Evolutionary conservation across 2,888 invertebrate species (phyloP).

Genomic region (Phasia obesa): DNA sequence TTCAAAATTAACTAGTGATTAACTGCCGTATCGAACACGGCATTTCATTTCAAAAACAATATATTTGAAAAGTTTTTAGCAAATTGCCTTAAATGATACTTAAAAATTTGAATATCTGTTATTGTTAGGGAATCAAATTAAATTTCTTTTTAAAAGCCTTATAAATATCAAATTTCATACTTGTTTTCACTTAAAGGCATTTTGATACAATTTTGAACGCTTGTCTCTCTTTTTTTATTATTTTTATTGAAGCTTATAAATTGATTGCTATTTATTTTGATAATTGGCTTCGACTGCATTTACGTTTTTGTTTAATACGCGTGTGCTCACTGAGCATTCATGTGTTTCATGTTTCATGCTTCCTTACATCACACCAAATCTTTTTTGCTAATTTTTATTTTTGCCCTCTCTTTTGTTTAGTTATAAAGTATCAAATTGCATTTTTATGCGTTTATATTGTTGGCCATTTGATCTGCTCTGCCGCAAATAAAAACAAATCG

Average conservation of each 20-base stretch:
- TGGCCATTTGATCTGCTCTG: conserved; percentile 36
- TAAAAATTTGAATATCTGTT: not conserved
- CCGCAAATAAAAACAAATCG: conserved; percentile 32
- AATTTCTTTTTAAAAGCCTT: conserved; percentile 71
- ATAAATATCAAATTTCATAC: conserved; percentile 74
- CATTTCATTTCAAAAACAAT: not conserved
- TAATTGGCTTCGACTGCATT: conserved; percentile 76
- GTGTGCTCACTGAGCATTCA: conserved; percentile 45
- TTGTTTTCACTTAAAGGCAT: conserved; percentile 33
- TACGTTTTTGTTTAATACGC: conserved; percentile 42
- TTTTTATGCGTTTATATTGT: conserved; percentile 28
- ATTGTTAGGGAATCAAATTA: conserved; percentile 43
- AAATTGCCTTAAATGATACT: conserved; percentile 54
- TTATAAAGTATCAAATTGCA: conserved; percentile 62
- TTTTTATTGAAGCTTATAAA: conserved; percentile 71
- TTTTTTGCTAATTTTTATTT: not conserved
- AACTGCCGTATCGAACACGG: conserved; percentile 8
- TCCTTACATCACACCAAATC: conserved; percentile 64
- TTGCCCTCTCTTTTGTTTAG: conserved; percentile 19
- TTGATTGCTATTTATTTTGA: conserved; percentile 79
- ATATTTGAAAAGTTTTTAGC: conserved; percentile 56
- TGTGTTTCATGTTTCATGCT: conserved; percentile 53
- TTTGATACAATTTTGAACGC: conserved; percentile 59
- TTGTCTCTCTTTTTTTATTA: conserved; percentile 31
- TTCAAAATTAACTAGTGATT: not conserved